A percentile compares a stretch with the other conserved stretches of the same genome.
phyloP scores from a whole-genome alignment of 2,797 vertebrate genomes.

The Sebastes diaconus region DNA sequence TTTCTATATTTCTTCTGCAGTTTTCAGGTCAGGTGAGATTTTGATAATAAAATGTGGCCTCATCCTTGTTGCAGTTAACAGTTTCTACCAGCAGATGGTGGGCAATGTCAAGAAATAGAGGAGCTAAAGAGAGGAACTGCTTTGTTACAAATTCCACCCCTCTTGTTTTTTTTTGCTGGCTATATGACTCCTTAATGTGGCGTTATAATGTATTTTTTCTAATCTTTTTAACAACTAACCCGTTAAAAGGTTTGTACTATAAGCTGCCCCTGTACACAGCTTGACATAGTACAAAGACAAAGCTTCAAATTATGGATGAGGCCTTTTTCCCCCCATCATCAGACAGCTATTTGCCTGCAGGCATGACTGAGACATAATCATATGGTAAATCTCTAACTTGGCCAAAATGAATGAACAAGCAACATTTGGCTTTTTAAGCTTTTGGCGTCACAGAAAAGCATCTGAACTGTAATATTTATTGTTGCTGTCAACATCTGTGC shows the following conservation, averaged over 20 bases:
- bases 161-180: neutral
- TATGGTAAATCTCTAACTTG: neutral
- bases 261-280: neutral
- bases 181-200: neutral
- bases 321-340: neutral
- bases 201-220: neutral
- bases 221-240: neutral
- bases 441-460: neutral
- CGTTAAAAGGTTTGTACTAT: neutral
- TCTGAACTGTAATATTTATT: neutral
- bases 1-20: neutral
- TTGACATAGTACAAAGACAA: neutral
- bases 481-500: slow-evolving; percentile 3
- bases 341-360: slow-evolving; percentile 1
- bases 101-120: slow-evolving; percentile 57
- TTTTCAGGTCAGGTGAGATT: neutral
- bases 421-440: neutral
- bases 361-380: neutral
- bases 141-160: neutral
- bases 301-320: neutral
- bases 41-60: neutral
- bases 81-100: slow-evolving; percentile 78
- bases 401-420: neutral
- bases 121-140: neutral
- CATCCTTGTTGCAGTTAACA: slow-evolving; percentile 25